A percentile compares a stretch with the other conserved stretches of the same genome.
These are phyloP conservation scores for Hyperopisus bebe DNA, from an alignment of 2,113 vertebrate species.

Conservation along the genomic window DNA sequence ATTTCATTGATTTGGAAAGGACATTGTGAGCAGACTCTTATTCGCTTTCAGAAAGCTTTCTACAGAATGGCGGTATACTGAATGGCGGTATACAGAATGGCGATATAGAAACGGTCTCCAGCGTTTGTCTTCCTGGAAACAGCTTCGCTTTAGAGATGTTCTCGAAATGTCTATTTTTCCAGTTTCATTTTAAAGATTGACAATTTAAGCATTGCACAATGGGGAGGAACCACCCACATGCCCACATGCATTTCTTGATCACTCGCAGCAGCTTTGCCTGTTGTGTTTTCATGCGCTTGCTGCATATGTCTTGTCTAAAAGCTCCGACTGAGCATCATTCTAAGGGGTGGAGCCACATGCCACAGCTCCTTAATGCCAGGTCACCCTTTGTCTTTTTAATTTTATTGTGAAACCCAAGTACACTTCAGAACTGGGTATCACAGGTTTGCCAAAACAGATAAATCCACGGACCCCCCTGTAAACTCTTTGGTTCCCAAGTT, in stretches of 20 bases:
- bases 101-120: not conserved
- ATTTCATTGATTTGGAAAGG: conserved; percentile 21
- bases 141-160: not conserved
- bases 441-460: not conserved
- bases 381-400: not conserved
- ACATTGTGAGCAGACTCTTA: not conserved
- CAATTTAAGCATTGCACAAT: conserved; percentile 7
- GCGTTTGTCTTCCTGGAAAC: not conserved
- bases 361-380: not conserved
- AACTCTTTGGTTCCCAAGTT: not conserved
- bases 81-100: too few species aligned
- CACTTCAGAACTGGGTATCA: not conserved
- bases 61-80: not conserved
- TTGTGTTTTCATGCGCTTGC: not conserved
- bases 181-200: not conserved
- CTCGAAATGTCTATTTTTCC: not conserved
- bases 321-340: not conserved
- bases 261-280: not conserved
- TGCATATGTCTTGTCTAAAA: not conserved
- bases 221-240: not conserved
- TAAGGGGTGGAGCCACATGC: not conserved
- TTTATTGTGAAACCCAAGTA: not conserved
- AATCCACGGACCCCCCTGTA: not conserved
- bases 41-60: not conserved
- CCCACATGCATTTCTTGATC: not conserved